phyloP scores from a whole-genome alignment of 2,797 vertebrate genomes.

The Bovichtus variegatus region DNA sequence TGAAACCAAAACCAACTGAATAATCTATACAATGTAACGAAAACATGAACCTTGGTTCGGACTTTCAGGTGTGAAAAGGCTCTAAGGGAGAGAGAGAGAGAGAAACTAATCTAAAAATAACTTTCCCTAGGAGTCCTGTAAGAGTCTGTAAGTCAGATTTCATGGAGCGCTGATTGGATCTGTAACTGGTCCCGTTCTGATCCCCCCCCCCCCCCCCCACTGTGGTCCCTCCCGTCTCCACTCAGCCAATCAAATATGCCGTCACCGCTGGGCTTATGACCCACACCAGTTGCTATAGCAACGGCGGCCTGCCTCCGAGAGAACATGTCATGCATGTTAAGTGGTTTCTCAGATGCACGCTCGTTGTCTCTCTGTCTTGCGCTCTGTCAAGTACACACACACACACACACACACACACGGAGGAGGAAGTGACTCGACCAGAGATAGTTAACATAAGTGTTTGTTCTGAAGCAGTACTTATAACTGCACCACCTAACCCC shows the following conservation, averaged over 20 bases:
- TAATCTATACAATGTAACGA: too few relatives aligned
- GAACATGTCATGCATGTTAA: conserved; percentile 99
- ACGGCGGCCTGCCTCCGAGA: conserved; percentile 89
- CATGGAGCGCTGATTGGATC: conserved; percentile 52
- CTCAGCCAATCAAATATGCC: conserved; percentile 95
- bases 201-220: not conserved
- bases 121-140: conserved; percentile 16
- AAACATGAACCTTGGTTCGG: too few relatives aligned
- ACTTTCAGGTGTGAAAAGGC: too few relatives aligned
- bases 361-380: conserved; percentile 60
- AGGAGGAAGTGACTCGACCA: conserved; percentile 39
- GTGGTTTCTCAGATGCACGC: conserved; percentile 83
- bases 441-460: conserved; percentile 40
- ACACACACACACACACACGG: conserved; percentile 20
- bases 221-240: conserved; percentile 78
- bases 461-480: conserved; percentile 31
- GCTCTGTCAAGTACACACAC: conserved; percentile 44
- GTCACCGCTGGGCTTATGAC: conserved; percentile 90
- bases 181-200: conserved; percentile 45
- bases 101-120: not conserved
- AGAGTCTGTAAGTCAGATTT: conserved; percentile 33
- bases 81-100: not conserved
- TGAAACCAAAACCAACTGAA: too few relatives aligned
- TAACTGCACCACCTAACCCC: conserved; percentile 4
- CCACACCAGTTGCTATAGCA: conserved; percentile 88